Conservation (phyloP, 2,888 invertebrate genomes). For the Oegoconia quadripuncta region DNA sequence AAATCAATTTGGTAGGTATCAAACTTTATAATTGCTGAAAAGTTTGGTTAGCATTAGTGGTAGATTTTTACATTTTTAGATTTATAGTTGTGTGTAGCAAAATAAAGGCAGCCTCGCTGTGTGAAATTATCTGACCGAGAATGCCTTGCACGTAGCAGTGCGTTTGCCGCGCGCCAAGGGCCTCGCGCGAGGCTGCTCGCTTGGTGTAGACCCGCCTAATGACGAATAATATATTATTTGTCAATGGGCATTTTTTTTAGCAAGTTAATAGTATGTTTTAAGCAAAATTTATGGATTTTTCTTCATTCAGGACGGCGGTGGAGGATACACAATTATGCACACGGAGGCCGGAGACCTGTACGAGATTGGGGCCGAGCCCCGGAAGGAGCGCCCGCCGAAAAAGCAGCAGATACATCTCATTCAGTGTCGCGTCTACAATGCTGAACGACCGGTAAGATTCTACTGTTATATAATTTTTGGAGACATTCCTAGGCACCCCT, state of each 20-base stretch:
- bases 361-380: slow-evolving; percentile 55
- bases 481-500: too few relatives aligned
- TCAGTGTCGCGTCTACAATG: slow-evolving; percentile 78
- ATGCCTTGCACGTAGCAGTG: too few relatives aligned
- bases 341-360: slow-evolving; percentile 79
- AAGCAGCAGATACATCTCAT: slow-evolving; percentile 77
- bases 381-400: slow-evolving; percentile 52
- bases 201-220: background rate
- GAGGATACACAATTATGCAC: slow-evolving; percentile 83
- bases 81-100: background rate
- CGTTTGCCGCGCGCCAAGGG: too few relatives aligned
- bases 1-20: slow-evolving; percentile 69
- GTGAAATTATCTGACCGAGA: too few relatives aligned
- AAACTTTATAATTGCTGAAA: background rate
- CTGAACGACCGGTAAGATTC: slow-evolving; percentile 76
- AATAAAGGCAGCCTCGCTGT: background rate
- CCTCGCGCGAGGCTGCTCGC: too few relatives aligned
- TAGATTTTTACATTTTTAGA: background rate
- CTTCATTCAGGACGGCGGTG: slow-evolving; percentile 74
- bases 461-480: background rate
- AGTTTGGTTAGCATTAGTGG: background rate
- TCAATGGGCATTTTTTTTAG: too few relatives aligned
- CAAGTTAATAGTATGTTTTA: background rate
- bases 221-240: too few relatives aligned
- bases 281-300: background rate